Percentiles rank a stretch among this genome's conserved stretches.
These are phyloP conservation scores for Theristicus caerulescens DNA, from an alignment of 2,113 vertebrate genomes.

Conservation along the genomic window DNA sequence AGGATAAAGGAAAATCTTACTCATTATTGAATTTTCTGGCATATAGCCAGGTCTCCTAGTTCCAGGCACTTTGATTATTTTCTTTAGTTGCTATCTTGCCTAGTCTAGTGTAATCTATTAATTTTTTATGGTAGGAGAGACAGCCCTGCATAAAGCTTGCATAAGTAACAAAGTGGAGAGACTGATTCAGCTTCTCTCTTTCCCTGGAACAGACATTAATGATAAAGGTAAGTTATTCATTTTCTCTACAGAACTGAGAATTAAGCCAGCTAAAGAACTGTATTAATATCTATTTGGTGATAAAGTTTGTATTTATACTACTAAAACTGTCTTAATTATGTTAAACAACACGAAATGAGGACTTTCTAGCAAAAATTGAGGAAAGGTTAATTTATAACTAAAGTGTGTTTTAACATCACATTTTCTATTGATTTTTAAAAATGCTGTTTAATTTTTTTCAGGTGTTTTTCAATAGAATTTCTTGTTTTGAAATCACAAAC, in stretches of 20 bases:
- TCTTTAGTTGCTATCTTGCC: conserved; percentile 73
- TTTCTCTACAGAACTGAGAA: conserved; percentile 40
- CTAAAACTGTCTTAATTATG: background rate
- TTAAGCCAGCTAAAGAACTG: background rate
- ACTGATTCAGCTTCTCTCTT: conserved; percentile 84
- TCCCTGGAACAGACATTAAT: conserved; percentile 88
- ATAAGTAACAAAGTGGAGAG: conserved; percentile 91
- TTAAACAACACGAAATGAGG: background rate
- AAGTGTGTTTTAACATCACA: background rate
- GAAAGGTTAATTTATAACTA: background rate
- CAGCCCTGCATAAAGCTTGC: conserved; percentile 91
- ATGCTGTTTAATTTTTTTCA: background rate
- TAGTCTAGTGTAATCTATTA: conserved; percentile 76
- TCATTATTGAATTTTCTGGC: conserved; percentile 73
- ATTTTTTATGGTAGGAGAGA: conserved; percentile 90
- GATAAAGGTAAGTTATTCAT: conserved; percentile 86
- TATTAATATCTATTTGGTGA: background rate
- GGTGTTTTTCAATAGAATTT: background rate
- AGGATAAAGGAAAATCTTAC: conserved; percentile 70
- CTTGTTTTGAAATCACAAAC: background rate
- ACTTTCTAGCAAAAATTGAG: background rate
- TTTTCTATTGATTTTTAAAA: background rate
- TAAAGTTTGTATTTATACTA: background rate
- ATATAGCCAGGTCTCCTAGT: conserved; percentile 66
- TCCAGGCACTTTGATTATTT: conserved; percentile 77